phyloP scores from a whole-genome alignment of 2,113 vertebrate genomes.

The Electrona antarctica region DNA sequence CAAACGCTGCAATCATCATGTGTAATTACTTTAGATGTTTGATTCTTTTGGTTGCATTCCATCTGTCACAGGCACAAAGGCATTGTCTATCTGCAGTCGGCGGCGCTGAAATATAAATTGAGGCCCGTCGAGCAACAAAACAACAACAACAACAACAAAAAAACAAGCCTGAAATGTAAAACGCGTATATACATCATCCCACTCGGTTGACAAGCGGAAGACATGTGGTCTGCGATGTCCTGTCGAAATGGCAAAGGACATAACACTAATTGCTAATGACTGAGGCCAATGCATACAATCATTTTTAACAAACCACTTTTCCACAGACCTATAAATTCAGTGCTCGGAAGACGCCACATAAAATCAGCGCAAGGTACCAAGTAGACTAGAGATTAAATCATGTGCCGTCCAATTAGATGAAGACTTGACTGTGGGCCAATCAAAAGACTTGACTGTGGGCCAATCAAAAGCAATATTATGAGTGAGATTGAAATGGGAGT shows the following conservation, averaged over 20 bases:
- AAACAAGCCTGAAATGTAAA: constrained; percentile 44
- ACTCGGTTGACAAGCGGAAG: constrained; percentile 47
- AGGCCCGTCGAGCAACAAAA: constrained; percentile 51
- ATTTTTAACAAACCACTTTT: constrained; percentile 16
- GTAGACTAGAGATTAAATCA: not conserved
- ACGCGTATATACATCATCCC: constrained; percentile 28
- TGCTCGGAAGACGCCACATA: too few relatives aligned
- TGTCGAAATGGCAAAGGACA: constrained; percentile 37
- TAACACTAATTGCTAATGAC: constrained; percentile 28
- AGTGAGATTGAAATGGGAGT: constrained; percentile 12
- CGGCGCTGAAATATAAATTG: constrained; percentile 69
- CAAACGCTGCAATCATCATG: constrained; percentile 62
- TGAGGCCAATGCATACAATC: constrained; percentile 2
- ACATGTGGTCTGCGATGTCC: constrained; percentile 39
- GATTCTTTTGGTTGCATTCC: constrained; percentile 70
- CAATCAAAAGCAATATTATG: constrained; percentile 13
- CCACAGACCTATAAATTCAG: not conserved
- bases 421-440: constrained; percentile 16
- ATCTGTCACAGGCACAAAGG: constrained; percentile 70
- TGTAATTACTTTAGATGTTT: constrained; percentile 68
- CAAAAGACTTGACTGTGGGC: constrained; percentile 12
- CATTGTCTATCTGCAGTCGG: constrained; percentile 62
- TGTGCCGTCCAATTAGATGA: constrained; percentile 17
- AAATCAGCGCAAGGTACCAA: not conserved
- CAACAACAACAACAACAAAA: constrained; percentile 33